Evolutionary conservation across 2,797 vertebrate species (phyloP), one percentile per base, ranked within the genome.

Genomic region (Squalus acanthias): DNA sequence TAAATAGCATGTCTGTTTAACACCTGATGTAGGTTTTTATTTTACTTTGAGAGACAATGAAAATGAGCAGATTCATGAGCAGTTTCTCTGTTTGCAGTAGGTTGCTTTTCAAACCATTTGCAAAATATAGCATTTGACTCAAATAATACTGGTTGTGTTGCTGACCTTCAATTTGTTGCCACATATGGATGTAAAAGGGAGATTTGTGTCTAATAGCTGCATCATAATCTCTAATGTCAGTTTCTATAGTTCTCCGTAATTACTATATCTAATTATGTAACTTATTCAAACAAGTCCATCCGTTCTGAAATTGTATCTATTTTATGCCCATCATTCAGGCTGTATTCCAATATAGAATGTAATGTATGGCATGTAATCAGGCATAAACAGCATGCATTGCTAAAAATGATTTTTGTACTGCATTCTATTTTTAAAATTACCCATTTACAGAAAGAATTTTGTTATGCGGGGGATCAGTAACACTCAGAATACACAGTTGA

Each of bases 21-120:
- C 53, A 57, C 50, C 0, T 26, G 29, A 17, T 17, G 4, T 92
- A 15, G 88, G 88, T 60, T 91, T 46, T 63, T 57, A 33, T 72
- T 74, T 95, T 76, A 76, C 94, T 76, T 72, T 95, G 70, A 95
- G 50, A 53, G 67, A 95, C 69, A 93, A 95, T 76, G 94, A 57
- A 95, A 95, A 57, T n/a, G 15, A 76, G 46, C 50, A 57, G 50
- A 95, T 53, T 95, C 67, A 1, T 72, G 39, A 72, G 46, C 69
- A 33, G 70, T 95, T 74, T 95, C 26, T 74, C 15, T 57, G 20
- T 74, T 24, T 13, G 46, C 22, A 74, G 50, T 33, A 60, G 70
- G 70, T 57, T 95, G 50, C 29, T 76, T 17, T 20, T 33, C 70
- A 95, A n/a, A 92, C 17, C 63, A 65, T n/a, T 92, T 92, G 60